Percentiles rank a stretch among this genome's conserved stretches.
phyloP scores from a whole-genome alignment of 2,888 invertebrate genomes.

The Dynastes maya region DNA sequence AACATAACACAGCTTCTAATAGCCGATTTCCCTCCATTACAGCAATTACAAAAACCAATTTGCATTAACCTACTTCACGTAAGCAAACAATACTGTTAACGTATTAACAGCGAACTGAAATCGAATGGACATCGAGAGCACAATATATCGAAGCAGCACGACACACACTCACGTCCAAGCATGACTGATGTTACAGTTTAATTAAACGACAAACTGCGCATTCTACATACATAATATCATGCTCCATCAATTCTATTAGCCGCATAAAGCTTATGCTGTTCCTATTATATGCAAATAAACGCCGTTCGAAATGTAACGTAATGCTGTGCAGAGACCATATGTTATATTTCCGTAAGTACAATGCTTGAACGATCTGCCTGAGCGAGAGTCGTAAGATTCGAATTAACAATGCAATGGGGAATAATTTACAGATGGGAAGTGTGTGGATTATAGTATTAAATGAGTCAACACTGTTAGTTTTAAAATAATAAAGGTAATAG shows the following conservation, averaged over 20 bases:
- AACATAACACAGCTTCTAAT: too few species aligned
- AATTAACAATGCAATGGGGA: background rate
- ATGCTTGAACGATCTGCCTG: background rate
- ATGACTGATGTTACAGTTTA: slow-evolving; percentile 59
- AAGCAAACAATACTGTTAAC: too few species aligned
- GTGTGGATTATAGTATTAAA: too few species aligned
- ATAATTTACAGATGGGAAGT: background rate
- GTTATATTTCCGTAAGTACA: slow-evolving; percentile 36
- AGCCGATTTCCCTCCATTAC: too few species aligned
- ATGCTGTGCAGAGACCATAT: slow-evolving; percentile 47
- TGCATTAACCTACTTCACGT: too few species aligned
- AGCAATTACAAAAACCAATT: too few species aligned
- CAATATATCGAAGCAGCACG: background rate
- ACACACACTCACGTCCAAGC: background rate
- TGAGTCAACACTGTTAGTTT: too few species aligned
- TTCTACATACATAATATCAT: slow-evolving; percentile 60
- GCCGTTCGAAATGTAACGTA: slow-evolving; percentile 56
- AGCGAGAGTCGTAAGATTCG: background rate
- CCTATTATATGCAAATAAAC: slow-evolving; percentile 68
- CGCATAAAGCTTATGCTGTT: slow-evolving; percentile 64
- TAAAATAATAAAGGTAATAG: too few species aligned
- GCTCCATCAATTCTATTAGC: slow-evolving; percentile 63
- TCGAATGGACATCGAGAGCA: background rate
- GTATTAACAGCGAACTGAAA: too few species aligned
- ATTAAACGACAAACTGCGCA: slow-evolving; percentile 59